Evolutionary conservation across 2,797 vertebrate species (phyloP), one percentile per base, ranked within the genome.

Genomic region (Halcyon badia): DNA sequence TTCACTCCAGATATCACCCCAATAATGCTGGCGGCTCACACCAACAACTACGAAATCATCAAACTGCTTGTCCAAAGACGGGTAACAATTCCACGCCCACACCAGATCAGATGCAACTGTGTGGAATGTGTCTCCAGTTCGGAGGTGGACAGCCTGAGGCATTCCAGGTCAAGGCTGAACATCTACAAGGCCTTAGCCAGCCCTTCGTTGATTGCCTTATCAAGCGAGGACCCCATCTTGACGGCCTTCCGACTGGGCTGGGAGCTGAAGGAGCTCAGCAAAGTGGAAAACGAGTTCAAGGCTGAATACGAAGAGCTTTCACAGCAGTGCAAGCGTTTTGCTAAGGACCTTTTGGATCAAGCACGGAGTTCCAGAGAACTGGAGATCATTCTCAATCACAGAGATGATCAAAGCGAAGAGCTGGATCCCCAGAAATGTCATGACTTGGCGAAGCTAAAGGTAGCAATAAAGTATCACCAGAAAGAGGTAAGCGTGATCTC

Each of bases 31-130:
- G 99, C 99, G 5, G 99, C 99, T 92, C 99, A 99, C 98, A 99
- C 99, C 97, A 99, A 99, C 98, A 99, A 99, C 98, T 99, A 99
- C 3, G 99, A 99, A 97, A 99, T 99, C 98, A 99, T 99, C 98
- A 99, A 99, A 93, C 98, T 99, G 71, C 99, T 99, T n/a, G 99
- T 99, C 68, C 99, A 99, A 97, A 98, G 99, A 58, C 98, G 99
- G 97, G 99, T 99, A 78, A 99, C 99, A 5, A 99, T 99, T 61
- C 99, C 99, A 35, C 98, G 99, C 44, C 99, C 99, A 0, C 99
- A 99, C 97, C 99, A 99, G 98, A 99, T 99, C 66, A 98, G 99
- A 90, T 99, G 99, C 64, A 99, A 99, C 98, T 99, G 99, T 56
- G 99, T 99, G 22, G 99, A 99, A 84, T 99, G 99, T 56, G 99